Conservation (phyloP, 2,888 invertebrate genomes). For the Drosophila pegasa region DNA sequence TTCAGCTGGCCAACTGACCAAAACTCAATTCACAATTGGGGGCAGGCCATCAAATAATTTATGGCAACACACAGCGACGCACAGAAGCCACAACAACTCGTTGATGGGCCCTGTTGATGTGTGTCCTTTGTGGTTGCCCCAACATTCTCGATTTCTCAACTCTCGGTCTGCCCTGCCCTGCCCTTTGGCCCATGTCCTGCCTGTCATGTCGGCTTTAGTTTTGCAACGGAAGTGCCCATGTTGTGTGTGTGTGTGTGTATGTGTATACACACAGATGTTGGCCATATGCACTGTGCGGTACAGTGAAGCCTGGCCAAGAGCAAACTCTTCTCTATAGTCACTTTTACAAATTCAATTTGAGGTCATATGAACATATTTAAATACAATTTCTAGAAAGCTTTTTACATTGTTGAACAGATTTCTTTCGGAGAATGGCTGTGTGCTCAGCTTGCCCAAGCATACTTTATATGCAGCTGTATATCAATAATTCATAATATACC, state of each 20-base stretch:
- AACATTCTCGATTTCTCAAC: slow-evolving; percentile 34
- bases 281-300: slow-evolving; percentile 14
- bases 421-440: neutral
- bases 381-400: neutral
- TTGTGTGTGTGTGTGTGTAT: slow-evolving; percentile 19
- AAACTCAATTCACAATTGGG: slow-evolving; percentile 62
- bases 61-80: slow-evolving; percentile 45
- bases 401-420: neutral
- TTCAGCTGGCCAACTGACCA: slow-evolving; percentile 64
- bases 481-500: slow-evolving; percentile 14
- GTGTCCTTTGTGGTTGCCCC: slow-evolving; percentile 67
- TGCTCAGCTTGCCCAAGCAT: neutral
- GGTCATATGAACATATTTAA: slow-evolving; percentile 8
- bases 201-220: slow-evolving; percentile 56
- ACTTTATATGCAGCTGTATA: slow-evolving; percentile 2
- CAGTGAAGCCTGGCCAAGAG: slow-evolving; percentile 9
- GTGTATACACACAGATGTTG: slow-evolving; percentile 25
- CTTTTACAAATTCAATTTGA: neutral
- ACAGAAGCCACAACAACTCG: slow-evolving; percentile 14
- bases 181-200: slow-evolving; percentile 42
- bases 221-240: slow-evolving; percentile 65
- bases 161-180: slow-evolving; percentile 5
- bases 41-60: slow-evolving; percentile 71
- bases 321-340: neutral
- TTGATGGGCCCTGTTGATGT: slow-evolving; percentile 51